Base-by-base conservation (phyloP, 2,797 vertebrate species). In the Eulemur mongoz region DNA sequence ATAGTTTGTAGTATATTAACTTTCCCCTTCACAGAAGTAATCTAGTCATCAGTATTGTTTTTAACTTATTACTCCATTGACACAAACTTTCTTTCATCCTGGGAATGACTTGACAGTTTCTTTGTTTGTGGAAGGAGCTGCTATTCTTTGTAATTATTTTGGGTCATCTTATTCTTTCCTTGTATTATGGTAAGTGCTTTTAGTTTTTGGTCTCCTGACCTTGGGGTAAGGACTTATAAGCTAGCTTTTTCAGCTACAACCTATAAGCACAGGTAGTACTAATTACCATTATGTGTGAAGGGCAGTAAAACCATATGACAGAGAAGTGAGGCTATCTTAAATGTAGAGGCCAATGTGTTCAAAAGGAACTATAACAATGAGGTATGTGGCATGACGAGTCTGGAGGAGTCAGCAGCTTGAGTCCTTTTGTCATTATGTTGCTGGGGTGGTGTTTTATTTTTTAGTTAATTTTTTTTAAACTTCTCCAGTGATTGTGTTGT, bases 141-240 rank as follows among this genome's bases (percentile, higher is more conserved):
- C 22, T 88, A n/a, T 75, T 93, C 32, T 93, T 97, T 80, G 25
- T 57, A 61, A 87, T 94, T 90, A 90, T 87, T 96, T 90, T 87
- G 73, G 27, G 17, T 93, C 83, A 75, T 81, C 32, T 78, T 92
- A 73, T 20, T 93, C 22, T 95, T 92, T 94, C 32, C n/a, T 7
- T 38, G 5, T 84, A 32, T 96, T 84, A 63, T 81, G 52, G 25
- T 4, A 83, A 76, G 70, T 81, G 22, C 13, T 70, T 91, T 93
- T 59, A 54, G 5, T 43, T 94, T 96, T 94, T 85, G 40, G 95
- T 93, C 89, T 89, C 27, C 83, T 76, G 73, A 88, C 17, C 15
- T 18, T 61, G n/a, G 4, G 2, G 3, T 87, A 43, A 65, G 50
- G 78, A 73, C n/a, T 93, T 76, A 89, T 17, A 67, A 45, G 20